Evolutionary conservation across 2,797 vertebrate species (phyloP).

Genomic region (Centroberyx gerrardi): DNA sequence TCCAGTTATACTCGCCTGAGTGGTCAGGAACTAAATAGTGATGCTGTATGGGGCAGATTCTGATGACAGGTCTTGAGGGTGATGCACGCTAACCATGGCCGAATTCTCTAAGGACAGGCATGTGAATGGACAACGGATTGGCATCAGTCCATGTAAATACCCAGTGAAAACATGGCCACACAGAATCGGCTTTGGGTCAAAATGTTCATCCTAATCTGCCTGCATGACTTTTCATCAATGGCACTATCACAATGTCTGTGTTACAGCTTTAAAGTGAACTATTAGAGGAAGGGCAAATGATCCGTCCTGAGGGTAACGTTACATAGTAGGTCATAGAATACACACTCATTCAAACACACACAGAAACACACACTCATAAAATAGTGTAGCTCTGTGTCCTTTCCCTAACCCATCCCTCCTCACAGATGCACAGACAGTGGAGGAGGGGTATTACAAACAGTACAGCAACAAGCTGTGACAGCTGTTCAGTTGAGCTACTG

Average conservation of each 20-base stretch:
- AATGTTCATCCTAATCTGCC: conserved; percentile 8
- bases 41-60: conserved; percentile 11
- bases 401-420: conserved; percentile 25
- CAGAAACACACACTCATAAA: conserved; percentile 48
- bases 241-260: conserved; percentile 19
- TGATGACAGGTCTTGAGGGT: conserved; percentile 31
- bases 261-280: conserved; percentile 35
- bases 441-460: conserved; percentile 48
- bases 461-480: conserved; percentile 49
- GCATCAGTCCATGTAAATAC: conserved; percentile 36
- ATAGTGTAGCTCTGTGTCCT: conserved; percentile 30
- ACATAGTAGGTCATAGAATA: conserved; percentile 31
- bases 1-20: conserved; percentile 40
- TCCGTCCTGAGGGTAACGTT: conserved; percentile 47
- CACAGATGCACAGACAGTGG: conserved; percentile 41
- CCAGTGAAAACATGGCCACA: conserved; percentile 26
- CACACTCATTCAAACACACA: conserved; percentile 12
- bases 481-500: conserved; percentile 56
- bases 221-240: conserved; percentile 19
- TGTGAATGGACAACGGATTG: conserved; percentile 41
- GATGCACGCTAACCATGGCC: conserved; percentile 43
- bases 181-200: conserved; percentile 27
- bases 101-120: conserved; percentile 14
- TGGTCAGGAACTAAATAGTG: conserved; percentile 13
- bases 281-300: conserved; percentile 33